Conservation (phyloP, 2,888 invertebrate genomes). For the Orthosia gothica region DNA sequence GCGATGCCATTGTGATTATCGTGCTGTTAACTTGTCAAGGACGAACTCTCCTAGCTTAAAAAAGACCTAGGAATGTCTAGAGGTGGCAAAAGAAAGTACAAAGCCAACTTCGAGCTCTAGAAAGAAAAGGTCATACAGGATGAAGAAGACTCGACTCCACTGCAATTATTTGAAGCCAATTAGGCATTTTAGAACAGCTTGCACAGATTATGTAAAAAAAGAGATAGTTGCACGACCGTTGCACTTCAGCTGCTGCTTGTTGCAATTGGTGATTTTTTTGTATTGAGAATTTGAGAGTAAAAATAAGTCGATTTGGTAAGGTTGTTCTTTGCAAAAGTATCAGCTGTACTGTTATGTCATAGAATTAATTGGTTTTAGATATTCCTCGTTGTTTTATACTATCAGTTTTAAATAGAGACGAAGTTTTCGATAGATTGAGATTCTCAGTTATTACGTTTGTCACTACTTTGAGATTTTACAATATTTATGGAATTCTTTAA, state of each 20-base stretch:
- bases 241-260: constrained; percentile 28
- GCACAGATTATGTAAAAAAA: constrained; percentile 23
- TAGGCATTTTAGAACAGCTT: not conserved
- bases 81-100: constrained; percentile 50
- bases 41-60: constrained; percentile 75
- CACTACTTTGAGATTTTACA: not conserved
- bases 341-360: constrained; percentile 27
- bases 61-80: constrained; percentile 65
- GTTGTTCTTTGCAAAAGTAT: constrained; percentile 7
- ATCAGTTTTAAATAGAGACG: not conserved
- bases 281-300: not conserved
- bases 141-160: not conserved
- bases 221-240: constrained; percentile 27
- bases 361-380: not conserved
- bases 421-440: not conserved
- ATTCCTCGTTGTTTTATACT: constrained; percentile 5
- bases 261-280: constrained; percentile 28
- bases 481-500: constrained; percentile 19
- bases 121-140: not conserved
- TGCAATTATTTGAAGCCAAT: not conserved
- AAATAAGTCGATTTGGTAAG: constrained; percentile 25
- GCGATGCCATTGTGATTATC: constrained; percentile 65
- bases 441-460: not conserved
- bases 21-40: constrained; percentile 81
- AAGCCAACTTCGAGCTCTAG: too few species aligned